Evolutionary conservation across 2,888 invertebrate species (phyloP), one percentile per base, ranked within the genome.

Genomic region (Malacosoma neustria): DNA sequence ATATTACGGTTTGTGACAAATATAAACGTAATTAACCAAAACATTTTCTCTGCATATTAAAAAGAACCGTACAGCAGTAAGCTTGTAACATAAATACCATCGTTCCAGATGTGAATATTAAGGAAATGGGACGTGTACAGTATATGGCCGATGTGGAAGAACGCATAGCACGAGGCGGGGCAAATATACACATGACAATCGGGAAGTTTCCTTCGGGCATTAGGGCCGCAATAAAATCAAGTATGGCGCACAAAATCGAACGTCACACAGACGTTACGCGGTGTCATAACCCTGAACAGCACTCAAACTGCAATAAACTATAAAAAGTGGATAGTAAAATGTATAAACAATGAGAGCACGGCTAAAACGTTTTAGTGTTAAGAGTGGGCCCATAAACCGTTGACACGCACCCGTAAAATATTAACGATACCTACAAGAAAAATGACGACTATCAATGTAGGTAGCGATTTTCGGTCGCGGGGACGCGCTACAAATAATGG

Each of bases 321-420:
- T 81, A 80, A 81, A 80, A 81, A 80, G 72, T 68, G 70, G 75
- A 79, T 79, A 80, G 79, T 81, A 80, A 84, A 84, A 81, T 75
- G 76, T 79, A 84, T 81, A 82, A 84, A 84, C 84, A 84, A 84
- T 80, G 80, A 79, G 80, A 80, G 75, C 70, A 73, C 64, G 75
- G 70, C 76, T 73, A 76, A 84, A 84, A 80, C 82, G 82, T 79
- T 84, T 85, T 80, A 85, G 84, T 81, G 82, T 80, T 79, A 76
- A 81, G 81, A 82, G 82, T 81, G 76, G 75, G 72, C 66, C 72
- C 80, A 80, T 84, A 82, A 84, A 84, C 72, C 72, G 77, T 73
- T 72, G 84, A 80, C 82, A 85, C 84, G 81, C 82, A 82, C 80
- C 72, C 72, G 75, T 85, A 77, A 84, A 84, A 81, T 84, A 84